These are phyloP conservation scores for Chloroclysta siterata DNA, from an alignment of 2,888 invertebrate genomes.

Conservation along the genomic window DNA sequence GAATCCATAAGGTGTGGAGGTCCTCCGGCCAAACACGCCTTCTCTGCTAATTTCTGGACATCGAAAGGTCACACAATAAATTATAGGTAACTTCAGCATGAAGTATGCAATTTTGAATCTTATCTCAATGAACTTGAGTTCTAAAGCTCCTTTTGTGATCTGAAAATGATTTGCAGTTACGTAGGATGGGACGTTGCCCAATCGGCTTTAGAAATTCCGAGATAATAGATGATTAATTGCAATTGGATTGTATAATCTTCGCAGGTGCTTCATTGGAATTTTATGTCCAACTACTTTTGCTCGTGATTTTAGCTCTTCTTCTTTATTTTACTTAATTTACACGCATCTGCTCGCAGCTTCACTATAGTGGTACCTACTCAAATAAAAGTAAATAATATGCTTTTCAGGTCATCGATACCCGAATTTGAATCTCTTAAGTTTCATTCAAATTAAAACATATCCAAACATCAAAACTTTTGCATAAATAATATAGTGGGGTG, in stretches of 20 bases:
- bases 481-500: too few relatives aligned
- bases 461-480: too few relatives aligned
- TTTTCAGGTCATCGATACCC: too few relatives aligned
- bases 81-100: neutral
- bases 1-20: conserved; percentile 30
- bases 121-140: conserved; percentile 5
- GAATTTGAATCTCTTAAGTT: too few relatives aligned
- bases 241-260: conserved; percentile 29
- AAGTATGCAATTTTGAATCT: conserved; percentile 1
- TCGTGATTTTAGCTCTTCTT: too few relatives aligned
- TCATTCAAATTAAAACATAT: too few relatives aligned
- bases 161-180: conserved; percentile 42
- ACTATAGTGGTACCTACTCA: too few relatives aligned
- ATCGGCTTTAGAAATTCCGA: conserved; percentile 23
- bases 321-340: too few relatives aligned
- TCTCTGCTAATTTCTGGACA: conserved; percentile 56
- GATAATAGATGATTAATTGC: conserved; percentile 33
- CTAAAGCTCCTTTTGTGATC: conserved; percentile 6
- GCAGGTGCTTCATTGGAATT: conserved; percentile 25
- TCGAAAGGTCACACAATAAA: conserved; percentile 48
- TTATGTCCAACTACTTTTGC: neutral
- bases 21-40: conserved; percentile 28
- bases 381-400: too few relatives aligned
- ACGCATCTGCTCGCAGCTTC: too few relatives aligned
- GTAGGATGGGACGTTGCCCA: conserved; percentile 29